Evolutionary conservation across 2,113 vertebrate species (phyloP).

Genomic region (Eleginops maclovinus): DNA sequence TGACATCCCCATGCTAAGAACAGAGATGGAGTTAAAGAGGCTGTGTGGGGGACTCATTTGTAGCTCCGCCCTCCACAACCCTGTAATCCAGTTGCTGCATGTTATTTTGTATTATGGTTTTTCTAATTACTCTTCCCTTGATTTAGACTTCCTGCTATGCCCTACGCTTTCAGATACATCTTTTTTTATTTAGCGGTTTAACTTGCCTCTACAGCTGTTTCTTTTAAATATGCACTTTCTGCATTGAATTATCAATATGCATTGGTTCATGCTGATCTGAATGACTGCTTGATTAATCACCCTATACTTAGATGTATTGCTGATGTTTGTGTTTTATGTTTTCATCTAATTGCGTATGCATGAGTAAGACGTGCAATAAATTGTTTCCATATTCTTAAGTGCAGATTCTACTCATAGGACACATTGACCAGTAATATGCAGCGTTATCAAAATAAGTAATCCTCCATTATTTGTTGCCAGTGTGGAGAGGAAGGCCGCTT

Average conservation of each 20-base stretch:
- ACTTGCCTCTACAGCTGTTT: background rate
- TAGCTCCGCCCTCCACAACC: conserved; percentile 28
- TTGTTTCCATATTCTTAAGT: conserved; percentile 50
- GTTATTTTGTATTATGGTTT: conserved; percentile 32
- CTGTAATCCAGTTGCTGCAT: background rate
- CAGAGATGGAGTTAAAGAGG: conserved; percentile 50
- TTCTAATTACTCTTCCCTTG: conserved; percentile 21
- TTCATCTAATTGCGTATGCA: conserved; percentile 53
- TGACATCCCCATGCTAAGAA: conserved; percentile 61
- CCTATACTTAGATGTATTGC: conserved; percentile 36
- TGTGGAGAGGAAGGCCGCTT: background rate
- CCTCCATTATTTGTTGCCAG: conserved; percentile 27
- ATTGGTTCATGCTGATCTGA: conserved; percentile 35
- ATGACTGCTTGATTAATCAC: conserved; percentile 52
- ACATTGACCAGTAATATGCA: conserved; percentile 42
- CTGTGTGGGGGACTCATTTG: conserved; percentile 9
- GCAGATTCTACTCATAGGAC: conserved; percentile 25
- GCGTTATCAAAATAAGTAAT: conserved; percentile 57
- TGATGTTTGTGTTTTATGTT: conserved; percentile 58
- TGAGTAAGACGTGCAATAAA: conserved; percentile 57
- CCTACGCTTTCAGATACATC: conserved; percentile 11
- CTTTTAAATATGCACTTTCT: conserved; percentile 17
- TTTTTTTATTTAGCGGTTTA: conserved; percentile 9
- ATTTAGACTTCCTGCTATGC: conserved; percentile 23
- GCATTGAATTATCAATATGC: conserved; percentile 40